These are phyloP conservation scores for Engraulis encrasicolus DNA, from an alignment of 2,113 vertebrate genomes.

Conservation along the genomic window DNA sequence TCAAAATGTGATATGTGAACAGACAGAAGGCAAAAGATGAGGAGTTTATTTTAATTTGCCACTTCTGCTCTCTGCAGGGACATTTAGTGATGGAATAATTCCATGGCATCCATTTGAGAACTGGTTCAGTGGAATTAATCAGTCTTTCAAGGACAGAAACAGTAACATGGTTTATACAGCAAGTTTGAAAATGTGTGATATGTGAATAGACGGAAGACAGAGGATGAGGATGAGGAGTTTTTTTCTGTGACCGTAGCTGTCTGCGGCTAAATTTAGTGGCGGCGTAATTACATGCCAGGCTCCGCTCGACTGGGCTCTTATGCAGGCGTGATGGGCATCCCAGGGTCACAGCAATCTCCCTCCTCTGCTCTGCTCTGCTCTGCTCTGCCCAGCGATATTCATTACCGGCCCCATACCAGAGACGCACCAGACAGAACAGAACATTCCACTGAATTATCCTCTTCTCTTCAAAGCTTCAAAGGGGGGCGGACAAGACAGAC, in stretches of 20 bases:
- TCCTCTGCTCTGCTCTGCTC: too few relatives aligned
- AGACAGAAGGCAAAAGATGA: too few relatives aligned
- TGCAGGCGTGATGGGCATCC: constrained; percentile 63
- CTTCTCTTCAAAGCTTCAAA: too few relatives aligned
- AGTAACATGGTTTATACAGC: not conserved
- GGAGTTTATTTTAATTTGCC: too few relatives aligned
- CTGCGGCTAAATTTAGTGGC: constrained; percentile 59
- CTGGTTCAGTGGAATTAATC: too few relatives aligned
- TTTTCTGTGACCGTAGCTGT: constrained; percentile 39
- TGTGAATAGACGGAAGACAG: constrained; percentile 42
- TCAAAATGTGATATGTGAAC: constrained; percentile 36
- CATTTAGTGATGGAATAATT: too few relatives aligned
- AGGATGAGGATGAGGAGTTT: too few relatives aligned
- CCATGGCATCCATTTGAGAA: too few relatives aligned
- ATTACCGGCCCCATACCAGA: constrained; percentile 58
- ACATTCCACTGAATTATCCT: constrained; percentile 51
- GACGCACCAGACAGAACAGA: constrained; percentile 53
- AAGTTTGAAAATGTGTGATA: constrained; percentile 23
- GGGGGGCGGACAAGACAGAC: too few relatives aligned
- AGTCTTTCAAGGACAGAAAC: too few relatives aligned
- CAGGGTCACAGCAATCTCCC: constrained; percentile 62
- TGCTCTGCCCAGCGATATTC: constrained; percentile 55
- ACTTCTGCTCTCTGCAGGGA: too few relatives aligned
- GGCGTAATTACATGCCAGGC: constrained; percentile 64
- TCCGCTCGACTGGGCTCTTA: too few relatives aligned